Conservation (phyloP, 1,140 invertebrate genomes). For the Alviniconcha marisindica region DNA sequence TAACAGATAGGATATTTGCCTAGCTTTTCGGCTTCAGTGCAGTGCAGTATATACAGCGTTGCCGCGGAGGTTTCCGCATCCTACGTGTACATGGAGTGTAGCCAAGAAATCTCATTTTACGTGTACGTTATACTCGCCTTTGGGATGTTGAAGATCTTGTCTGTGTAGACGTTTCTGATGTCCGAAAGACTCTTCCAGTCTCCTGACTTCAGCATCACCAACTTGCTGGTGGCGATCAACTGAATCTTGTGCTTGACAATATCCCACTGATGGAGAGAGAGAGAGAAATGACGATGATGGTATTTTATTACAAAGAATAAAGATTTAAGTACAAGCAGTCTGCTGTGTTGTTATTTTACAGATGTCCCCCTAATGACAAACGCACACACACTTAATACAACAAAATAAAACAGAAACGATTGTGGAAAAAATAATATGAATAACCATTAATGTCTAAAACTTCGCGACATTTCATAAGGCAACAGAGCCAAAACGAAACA, state of each 20-base stretch:
- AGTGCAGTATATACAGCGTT: too few relatives aligned
- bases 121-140: slow-evolving; percentile 3
- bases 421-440: not conserved
- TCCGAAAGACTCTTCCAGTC: slow-evolving; percentile 75
- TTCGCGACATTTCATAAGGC: not conserved
- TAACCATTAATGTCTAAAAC: not conserved
- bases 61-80: slow-evolving; percentile 67
- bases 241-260: slow-evolving; percentile 74
- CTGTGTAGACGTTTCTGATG: slow-evolving; percentile 74
- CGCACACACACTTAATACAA: too few relatives aligned
- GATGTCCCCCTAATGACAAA: too few relatives aligned
- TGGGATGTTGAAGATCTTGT: slow-evolving; percentile 70
- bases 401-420: too few relatives aligned
- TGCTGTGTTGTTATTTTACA: too few relatives aligned
- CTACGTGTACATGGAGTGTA: too few relatives aligned
- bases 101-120: too few relatives aligned
- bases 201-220: slow-evolving; percentile 71
- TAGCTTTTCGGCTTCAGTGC: too few relatives aligned
- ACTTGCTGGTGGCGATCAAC: slow-evolving; percentile 72
- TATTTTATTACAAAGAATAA: too few relatives aligned
- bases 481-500: too few relatives aligned
- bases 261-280: slow-evolving; percentile 75
- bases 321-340: too few relatives aligned
- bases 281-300: not conserved
- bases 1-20: too few relatives aligned